Base-by-base conservation (phyloP, 2,888 invertebrate species). In the Rhingia campestris region DNA sequence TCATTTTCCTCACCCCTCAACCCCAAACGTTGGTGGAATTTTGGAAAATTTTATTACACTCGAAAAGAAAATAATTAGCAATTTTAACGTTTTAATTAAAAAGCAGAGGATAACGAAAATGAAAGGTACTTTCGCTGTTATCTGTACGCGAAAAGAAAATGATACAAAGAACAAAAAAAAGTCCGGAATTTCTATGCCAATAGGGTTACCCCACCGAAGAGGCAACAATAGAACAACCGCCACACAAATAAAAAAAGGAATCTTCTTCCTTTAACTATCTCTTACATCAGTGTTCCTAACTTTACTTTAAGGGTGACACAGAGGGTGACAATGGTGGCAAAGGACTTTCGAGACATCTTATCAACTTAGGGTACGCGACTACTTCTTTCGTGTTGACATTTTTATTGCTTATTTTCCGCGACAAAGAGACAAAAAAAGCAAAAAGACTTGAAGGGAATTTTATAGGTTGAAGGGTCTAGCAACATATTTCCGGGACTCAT, bases 1-100 rank as follows among this genome's bases (percentile, higher is more conserved):
- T 79, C 74, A 74, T 74, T 73, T 79, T 30, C 49, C 49, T 32
- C 58, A 43, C 37, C 32, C 49, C 45, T 9, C 37, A 41, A 35
- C 51, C 22, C 43, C 10, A 14, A 4, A 37, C 14, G 9, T 47
- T 30, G 30, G 30, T 49, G 41, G 67, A 47, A 67, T 74, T 67
- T 82, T 63, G 56, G 56, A 79, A 69, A 61, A 76, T 84, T 84
- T 84, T 80, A 84, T 84, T 84, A 80, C 61, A 84, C 74, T 80
- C 66, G 30, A 63, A 74, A 85, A 87, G 87, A 87, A 88, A 88
- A 88, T 88, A 88, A 88, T 88, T 88, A 88, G 87, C 88, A 87
- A 88, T 88, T 88, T 88, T 87, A 88, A 88, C 87, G 87, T 88
- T 88, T 88, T 88, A 88, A 88, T 88, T 88, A 88, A 88, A 88